Evolutionary conservation across 2,113 vertebrate genomes (phyloP), one percentile per base, ranked within the genome.

Genomic region (Coregonus clupeaformis): DNA sequence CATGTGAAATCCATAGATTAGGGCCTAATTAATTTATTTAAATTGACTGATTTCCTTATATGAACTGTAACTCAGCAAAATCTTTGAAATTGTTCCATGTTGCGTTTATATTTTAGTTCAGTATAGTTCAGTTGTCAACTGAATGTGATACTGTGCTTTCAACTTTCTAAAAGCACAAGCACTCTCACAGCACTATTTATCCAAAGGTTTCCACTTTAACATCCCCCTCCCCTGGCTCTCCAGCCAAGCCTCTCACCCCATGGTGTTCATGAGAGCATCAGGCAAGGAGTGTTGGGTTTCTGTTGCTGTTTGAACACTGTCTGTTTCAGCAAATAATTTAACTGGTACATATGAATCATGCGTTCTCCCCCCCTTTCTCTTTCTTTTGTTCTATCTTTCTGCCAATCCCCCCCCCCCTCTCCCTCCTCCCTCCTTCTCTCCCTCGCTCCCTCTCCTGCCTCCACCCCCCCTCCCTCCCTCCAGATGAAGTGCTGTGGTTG

Each of bases 401-500:
- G 16, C 68, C 32, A 20, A 32, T 25, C n/a, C n/a, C n/a, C 32
- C 22, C 63, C 3, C 13, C 27, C 65, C 2, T 42, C 22, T 24
- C 2, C 25, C 22, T 2, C 27, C 16, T 45, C 62, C n/a, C n/a
- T 13, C 20, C n/a, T 4, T 24, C 4, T 42, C 59, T 66, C 32
- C 13, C 68, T 0, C 73, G 32, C 6, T 0, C 49, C 30, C 22
- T 68, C 1, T 55, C 22, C 52, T 16, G 29, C 59, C n/a, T 67
- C 14, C 13, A 27, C 11, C 24, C 25, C 36, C 36, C 36, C 2
- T 2, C 2, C 45, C 13, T 1, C 57, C 14, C 42, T 63, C n/a
- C 87, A 96, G 95, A 92, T 95, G 77, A 29, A 87, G 6, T 99
- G 97, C 90, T 99, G 97, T 70, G 97, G 97, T 60, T 99, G 96